These are phyloP conservation scores for Osmoderma eremita DNA, from an alignment of 2,888 invertebrate genomes.

Conservation along the genomic window DNA sequence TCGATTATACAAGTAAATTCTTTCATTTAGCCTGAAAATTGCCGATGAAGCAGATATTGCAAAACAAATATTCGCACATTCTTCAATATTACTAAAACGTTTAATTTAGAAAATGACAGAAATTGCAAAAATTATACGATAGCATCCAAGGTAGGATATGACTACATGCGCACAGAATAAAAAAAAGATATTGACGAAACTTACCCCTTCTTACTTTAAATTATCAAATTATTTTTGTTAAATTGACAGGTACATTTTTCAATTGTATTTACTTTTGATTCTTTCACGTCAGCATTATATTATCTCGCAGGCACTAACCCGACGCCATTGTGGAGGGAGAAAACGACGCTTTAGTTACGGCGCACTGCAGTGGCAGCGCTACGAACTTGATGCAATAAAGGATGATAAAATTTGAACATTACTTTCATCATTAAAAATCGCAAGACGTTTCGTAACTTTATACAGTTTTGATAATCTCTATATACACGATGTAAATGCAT, in stretches of 20 bases:
- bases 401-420: background rate
- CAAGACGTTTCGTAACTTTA: background rate
- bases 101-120: too few relatives aligned
- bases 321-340: slow-evolving; percentile 49
- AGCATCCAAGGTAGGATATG: background rate
- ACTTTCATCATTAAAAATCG: too few relatives aligned
- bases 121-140: background rate
- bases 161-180: background rate
- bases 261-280: slow-evolving; percentile 18
- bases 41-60: background rate
- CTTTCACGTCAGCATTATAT: slow-evolving; percentile 35
- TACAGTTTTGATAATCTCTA: too few relatives aligned
- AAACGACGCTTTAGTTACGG: slow-evolving; percentile 50
- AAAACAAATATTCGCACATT: too few relatives aligned
- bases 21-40: background rate
- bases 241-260: slow-evolving; percentile 24
- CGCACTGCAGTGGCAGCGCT: slow-evolving; percentile 51
- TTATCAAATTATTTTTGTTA: slow-evolving; percentile 22
- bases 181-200: slow-evolving; percentile 1
- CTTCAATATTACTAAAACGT: too few relatives aligned
- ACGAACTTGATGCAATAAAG: slow-evolving; percentile 7
- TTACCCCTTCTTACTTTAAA: slow-evolving; percentile 18
- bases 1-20: slow-evolving; percentile 36
- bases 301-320: slow-evolving; percentile 32
- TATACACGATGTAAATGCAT: too few relatives aligned